phyloP scores from a whole-genome alignment of 1,140 invertebrate genomes.

The Drosophila eugracilis region DNA sequence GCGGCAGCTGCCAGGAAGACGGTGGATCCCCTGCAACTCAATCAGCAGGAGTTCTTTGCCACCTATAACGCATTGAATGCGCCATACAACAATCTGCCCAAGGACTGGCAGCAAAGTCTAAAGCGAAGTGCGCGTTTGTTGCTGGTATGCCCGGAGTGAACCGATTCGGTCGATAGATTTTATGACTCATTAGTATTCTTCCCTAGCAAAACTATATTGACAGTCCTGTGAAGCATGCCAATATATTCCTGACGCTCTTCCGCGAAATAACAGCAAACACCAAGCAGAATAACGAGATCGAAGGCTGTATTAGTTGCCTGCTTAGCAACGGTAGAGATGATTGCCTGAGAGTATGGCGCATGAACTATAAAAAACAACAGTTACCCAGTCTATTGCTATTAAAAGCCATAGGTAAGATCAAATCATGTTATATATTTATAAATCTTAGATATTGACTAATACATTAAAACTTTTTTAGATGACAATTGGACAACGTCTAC shows the following conservation, averaged over 20 bases:
- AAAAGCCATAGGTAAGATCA: conserved; percentile 57
- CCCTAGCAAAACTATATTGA: conserved; percentile 66
- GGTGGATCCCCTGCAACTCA: conserved; percentile 33
- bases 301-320: conserved; percentile 85
- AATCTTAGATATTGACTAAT: not conserved
- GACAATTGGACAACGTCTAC: conserved; percentile 52
- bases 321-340: conserved; percentile 81
- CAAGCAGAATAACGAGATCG: conserved; percentile 58
- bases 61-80: conserved; percentile 85
- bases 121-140: conserved; percentile 79
- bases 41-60: conserved; percentile 83
- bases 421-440: not conserved
- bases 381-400: conserved; percentile 65
- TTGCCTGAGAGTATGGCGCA: conserved; percentile 86
- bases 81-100: conserved; percentile 72
- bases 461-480: too few species aligned
- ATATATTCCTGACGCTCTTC: conserved; percentile 72
- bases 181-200: not conserved
- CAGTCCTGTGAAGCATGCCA: conserved; percentile 64
- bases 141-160: conserved; percentile 50
- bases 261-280: conserved; percentile 45
- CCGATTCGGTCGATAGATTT: accelerated
- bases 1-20: conserved; percentile 58
- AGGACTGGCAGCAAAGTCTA: conserved; percentile 82
- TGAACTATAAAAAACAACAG: conserved; percentile 86